Evolutionary conservation across 1,140 invertebrate species (phyloP).

Genomic region (Archivesica marissinica): DNA sequence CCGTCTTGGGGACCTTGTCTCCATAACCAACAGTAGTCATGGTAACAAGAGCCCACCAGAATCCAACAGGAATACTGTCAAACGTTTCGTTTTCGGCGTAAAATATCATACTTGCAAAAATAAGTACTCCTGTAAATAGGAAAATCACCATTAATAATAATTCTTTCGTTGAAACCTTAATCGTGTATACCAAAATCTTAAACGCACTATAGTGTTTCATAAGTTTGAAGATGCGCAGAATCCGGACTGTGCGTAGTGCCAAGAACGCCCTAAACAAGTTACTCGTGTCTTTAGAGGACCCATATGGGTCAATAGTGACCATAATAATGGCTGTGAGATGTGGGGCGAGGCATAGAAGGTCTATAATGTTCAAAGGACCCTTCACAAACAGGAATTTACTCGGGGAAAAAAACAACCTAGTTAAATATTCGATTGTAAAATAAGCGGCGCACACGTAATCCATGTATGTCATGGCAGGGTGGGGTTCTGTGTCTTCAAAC

Average conservation of each 20-base stretch:
- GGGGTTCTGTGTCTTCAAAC: conserved; percentile 72
- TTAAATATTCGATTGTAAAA: conserved; percentile 78
- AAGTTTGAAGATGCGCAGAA: conserved; percentile 82
- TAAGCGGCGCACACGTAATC: conserved; percentile 80
- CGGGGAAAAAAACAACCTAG: conserved; percentile 77
- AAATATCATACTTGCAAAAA: conserved; percentile 82
- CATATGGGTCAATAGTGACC: conserved; percentile 70
- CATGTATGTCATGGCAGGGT: conserved; percentile 76
- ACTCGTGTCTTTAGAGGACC: conserved; percentile 66
- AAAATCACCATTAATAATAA: conserved; percentile 82
- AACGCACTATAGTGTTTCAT: conserved; percentile 84
- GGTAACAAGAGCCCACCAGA: conserved; percentile 99
- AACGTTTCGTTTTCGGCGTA: conserved; percentile 80
- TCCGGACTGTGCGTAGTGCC: conserved; percentile 76
- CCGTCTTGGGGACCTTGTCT: conserved; percentile 80
- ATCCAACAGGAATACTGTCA: conserved; percentile 94
- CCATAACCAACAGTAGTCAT: conserved; percentile 99
- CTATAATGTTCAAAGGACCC: conserved; percentile 80
- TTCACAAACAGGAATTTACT: conserved; percentile 75
- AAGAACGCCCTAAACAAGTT: conserved; percentile 76
- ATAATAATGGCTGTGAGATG: conserved; percentile 80
- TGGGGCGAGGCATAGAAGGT: conserved; percentile 81
- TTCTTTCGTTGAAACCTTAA: conserved; percentile 82
- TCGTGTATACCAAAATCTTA: conserved; percentile 83
- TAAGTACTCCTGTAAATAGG: conserved; percentile 81